Conservation (phyloP, 2,888 invertebrate species). For the Erebia aethiops region DNA sequence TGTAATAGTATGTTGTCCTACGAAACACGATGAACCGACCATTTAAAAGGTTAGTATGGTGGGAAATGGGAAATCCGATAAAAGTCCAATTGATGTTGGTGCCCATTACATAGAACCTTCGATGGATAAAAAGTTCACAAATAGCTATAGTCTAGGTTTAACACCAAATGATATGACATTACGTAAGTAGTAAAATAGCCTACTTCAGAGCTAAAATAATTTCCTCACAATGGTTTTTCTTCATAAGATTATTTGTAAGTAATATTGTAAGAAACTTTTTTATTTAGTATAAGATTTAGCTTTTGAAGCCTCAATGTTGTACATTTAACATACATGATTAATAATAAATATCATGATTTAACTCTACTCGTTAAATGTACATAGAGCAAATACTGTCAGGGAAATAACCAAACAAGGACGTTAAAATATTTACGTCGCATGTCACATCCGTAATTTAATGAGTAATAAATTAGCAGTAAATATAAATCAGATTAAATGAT, state of each 20-base stretch:
- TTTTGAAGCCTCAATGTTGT: not conserved
- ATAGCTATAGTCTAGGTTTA: too few species aligned
- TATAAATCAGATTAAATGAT: constrained; percentile 9
- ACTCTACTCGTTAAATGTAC: not conserved
- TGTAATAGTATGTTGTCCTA: not conserved
- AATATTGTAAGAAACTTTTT: not conserved
- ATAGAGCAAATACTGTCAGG: not conserved
- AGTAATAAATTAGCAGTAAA: constrained; percentile 9
- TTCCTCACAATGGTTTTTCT: not conserved
- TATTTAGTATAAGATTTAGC: not conserved
- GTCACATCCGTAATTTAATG: constrained; percentile 5
- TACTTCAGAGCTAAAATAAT: not conserved
- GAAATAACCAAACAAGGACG: constrained; percentile 4
- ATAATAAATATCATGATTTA: not conserved
- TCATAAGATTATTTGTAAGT: not conserved
- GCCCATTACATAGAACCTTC: too few species aligned
- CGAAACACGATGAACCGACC: not conserved
- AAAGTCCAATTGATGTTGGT: too few species aligned
- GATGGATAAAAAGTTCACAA: too few species aligned
- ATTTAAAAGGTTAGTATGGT: not conserved
- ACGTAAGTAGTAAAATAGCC: too few species aligned
- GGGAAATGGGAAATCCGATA: not conserved
- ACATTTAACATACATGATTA: not conserved
- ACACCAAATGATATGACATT: too few species aligned
- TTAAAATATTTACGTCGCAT: not conserved